A percentile compares a stretch with the other conserved stretches of the same genome.
Conservation (phyloP, 2,888 invertebrate species). For the Halictus quadricinctus region DNA sequence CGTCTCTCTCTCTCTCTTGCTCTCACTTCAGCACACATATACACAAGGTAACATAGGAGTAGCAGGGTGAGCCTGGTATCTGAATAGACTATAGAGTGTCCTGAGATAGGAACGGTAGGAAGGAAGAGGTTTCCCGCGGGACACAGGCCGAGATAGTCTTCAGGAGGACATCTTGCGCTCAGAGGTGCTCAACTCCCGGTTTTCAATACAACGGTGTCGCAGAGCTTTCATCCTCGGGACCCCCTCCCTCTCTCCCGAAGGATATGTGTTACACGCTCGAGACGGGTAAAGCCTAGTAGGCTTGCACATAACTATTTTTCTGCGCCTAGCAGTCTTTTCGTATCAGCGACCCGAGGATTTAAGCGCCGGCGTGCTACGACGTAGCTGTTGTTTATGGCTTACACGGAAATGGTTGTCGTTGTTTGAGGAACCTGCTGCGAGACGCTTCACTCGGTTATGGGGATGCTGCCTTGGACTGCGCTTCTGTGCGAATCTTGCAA, state of each 20-base stretch:
- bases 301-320: conserved; percentile 67
- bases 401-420: conserved; percentile 25
- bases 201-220: conserved; percentile 62
- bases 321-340: conserved; percentile 38
- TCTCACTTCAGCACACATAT: conserved; percentile 43
- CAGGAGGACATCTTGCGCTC: conserved; percentile 80
- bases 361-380: conserved; percentile 41
- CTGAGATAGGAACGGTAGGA: conserved; percentile 80
- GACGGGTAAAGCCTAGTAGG: conserved; percentile 68
- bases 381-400: conserved; percentile 47
- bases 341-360: conserved; percentile 58
- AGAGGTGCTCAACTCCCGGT: conserved; percentile 76
- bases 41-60: conserved; percentile 71
- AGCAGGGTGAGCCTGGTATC: conserved; percentile 80
- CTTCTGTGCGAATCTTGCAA: not conserved
- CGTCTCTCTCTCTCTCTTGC: not conserved
- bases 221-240: conserved; percentile 59
- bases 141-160: conserved; percentile 81
- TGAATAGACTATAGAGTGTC: conserved; percentile 82
- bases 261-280: conserved; percentile 59
- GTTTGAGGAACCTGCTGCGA: not conserved
- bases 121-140: conserved; percentile 80
- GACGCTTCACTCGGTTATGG: conserved; percentile 4
- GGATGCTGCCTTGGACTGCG: not conserved
- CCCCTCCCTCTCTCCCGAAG: conserved; percentile 37